phyloP scores from a whole-genome alignment of 2,797 vertebrate genomes.

The Falco berigora region DNA sequence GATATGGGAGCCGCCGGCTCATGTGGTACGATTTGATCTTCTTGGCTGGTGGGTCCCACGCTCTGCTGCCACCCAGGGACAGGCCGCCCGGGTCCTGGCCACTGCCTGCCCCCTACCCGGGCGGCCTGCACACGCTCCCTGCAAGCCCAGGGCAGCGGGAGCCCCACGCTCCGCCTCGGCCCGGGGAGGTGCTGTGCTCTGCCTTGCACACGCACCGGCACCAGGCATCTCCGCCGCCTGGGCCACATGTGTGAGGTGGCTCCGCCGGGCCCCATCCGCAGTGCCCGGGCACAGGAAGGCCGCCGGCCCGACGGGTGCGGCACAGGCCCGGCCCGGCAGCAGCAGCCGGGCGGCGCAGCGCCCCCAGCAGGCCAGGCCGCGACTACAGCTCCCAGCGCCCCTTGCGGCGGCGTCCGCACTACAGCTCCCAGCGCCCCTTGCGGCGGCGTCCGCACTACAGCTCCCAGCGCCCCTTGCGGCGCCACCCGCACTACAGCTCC shows the following conservation, averaged over 20 bases:
- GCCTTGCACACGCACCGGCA: no score
- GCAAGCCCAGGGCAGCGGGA: background rate
- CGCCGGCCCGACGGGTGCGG: background rate
- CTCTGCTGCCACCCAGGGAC: accelerated
- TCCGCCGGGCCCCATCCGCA: no score
- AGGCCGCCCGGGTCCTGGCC: no score
- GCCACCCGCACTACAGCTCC: no score
- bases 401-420: background rate
- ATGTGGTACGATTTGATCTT: background rate
- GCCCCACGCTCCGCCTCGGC: no score
- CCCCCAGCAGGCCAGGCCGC: accelerated
- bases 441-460: background rate
- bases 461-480: background rate
- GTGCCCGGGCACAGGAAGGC: background rate
- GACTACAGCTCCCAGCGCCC: background rate
- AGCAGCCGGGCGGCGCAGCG: no score
- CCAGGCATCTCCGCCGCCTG: background rate
- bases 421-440: background rate
- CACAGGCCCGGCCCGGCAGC: no score
- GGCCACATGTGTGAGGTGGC: no score
- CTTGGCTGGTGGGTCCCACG: background rate
- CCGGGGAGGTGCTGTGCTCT: no score
- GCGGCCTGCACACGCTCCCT: no score
- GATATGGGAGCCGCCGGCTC: background rate
- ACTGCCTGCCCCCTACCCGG: no score